phyloP scores from a whole-genome alignment of 2,113 vertebrate species.

The Caranx ignobilis region DNA sequence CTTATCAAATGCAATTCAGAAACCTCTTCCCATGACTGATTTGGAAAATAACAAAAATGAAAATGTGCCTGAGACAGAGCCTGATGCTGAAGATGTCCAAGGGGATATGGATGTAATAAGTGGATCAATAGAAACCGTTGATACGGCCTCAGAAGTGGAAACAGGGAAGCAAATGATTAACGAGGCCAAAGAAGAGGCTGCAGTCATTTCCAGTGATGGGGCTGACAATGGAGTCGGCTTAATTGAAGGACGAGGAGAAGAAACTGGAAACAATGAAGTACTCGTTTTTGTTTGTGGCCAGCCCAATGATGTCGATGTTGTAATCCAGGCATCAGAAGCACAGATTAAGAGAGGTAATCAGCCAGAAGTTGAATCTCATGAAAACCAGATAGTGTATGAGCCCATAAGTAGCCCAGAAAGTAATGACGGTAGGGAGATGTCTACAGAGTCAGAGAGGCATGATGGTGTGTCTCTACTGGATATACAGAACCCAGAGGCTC shows the following conservation, averaged over 20 bases:
- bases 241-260: constrained; percentile 35
- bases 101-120: constrained; percentile 34
- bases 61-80: neutral
- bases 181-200: constrained; percentile 33
- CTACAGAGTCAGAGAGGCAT: constrained; percentile 36
- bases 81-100: constrained; percentile 16
- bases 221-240: constrained; percentile 21
- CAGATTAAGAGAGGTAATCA: constrained; percentile 43
- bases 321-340: constrained; percentile 53
- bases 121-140: constrained; percentile 36
- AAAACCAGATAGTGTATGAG: constrained; percentile 75
- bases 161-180: constrained; percentile 11
- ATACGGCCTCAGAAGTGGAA: constrained; percentile 38
- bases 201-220: constrained; percentile 12
- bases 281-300: constrained; percentile 59
- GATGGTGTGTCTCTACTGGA: constrained; percentile 50
- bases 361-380: constrained; percentile 35
- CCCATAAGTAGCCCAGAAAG: constrained; percentile 81
- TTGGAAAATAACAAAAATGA: constrained; percentile 28
- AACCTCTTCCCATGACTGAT: neutral
- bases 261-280: constrained; percentile 42
- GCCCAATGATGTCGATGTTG: constrained; percentile 27
- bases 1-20: constrained; percentile 25
- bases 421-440: constrained; percentile 49
- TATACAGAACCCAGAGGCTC: constrained; percentile 32